Percentiles rank a stretch among this genome's conserved stretches.
Conservation (phyloP, 2,797 vertebrate genomes). For the Anabas testudineus region DNA sequence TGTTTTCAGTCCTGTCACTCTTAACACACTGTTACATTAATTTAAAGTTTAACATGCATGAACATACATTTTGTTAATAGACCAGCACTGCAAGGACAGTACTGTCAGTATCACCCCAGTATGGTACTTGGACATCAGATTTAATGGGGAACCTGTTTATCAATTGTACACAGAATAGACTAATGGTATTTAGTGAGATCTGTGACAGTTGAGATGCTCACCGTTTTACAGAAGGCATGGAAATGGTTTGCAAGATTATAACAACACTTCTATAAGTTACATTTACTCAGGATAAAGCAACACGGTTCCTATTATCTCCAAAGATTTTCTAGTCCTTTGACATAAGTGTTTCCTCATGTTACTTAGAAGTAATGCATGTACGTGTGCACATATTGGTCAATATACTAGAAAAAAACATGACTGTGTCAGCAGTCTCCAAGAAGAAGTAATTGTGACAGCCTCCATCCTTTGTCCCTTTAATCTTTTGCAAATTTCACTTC, state of each 20-base stretch:
- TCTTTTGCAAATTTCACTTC: not conserved
- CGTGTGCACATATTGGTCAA: not conserved
- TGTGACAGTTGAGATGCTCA: too few relatives aligned
- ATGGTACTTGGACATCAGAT: too few relatives aligned
- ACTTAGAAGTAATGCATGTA: not conserved
- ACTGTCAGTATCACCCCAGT: too few relatives aligned
- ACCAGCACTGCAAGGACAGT: too few relatives aligned
- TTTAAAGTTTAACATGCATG: too few relatives aligned
- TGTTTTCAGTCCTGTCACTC: too few relatives aligned
- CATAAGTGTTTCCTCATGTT: not conserved
- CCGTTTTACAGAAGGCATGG: not conserved
- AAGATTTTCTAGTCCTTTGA: not conserved
- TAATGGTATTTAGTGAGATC: too few relatives aligned
- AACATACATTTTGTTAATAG: too few relatives aligned
- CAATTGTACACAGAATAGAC: too few relatives aligned
- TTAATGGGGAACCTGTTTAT: too few relatives aligned
- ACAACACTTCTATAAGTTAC: not conserved
- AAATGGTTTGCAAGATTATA: too few relatives aligned
- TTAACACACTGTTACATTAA: too few relatives aligned
- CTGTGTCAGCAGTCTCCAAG: rapidly evolving
- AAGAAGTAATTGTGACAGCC: not conserved
- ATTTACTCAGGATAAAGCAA: not conserved
- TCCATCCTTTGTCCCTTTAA: not conserved
- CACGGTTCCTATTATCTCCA: not conserved
- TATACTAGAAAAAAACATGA: not conserved